Percentiles rank a stretch among this genome's conserved stretches.
Evolutionary conservation across 64 coral and sea anemone genomes (phyloP).

Genomic region (Actinia equina): DNA sequence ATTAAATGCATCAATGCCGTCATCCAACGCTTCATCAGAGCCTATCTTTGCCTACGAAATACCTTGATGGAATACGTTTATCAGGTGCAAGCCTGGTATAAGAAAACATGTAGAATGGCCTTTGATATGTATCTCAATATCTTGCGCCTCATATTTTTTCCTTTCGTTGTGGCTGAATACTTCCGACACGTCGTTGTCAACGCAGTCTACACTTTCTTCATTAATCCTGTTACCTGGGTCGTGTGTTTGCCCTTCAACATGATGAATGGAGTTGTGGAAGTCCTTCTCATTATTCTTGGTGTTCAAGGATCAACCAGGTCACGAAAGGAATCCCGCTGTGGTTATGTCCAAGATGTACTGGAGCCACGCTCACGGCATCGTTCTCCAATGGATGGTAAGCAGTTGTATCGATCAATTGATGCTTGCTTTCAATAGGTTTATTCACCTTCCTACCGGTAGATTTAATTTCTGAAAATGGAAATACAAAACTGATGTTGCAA

Average conservation of each 20-base stretch:
- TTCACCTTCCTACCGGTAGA: too few species aligned
- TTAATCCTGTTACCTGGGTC: background rate
- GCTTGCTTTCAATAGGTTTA: background rate
- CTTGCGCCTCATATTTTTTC: background rate
- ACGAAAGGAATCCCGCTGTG: background rate
- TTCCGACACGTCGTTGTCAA: background rate
- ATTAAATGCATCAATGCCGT: background rate
- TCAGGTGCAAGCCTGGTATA: background rate
- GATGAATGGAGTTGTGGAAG: background rate
- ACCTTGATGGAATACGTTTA: background rate
- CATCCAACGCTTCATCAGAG: background rate
- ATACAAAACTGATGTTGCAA: too few species aligned
- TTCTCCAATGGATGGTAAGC: constrained; percentile 3
- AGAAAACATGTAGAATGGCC: background rate
- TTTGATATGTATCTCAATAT: background rate
- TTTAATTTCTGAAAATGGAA: too few species aligned
- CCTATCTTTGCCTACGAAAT: background rate
- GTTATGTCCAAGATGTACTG: background rate
- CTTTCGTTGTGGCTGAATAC: background rate
- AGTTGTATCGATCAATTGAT: background rate
- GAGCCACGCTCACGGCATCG: background rate
- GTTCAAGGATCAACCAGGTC: background rate
- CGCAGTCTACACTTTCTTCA: background rate
- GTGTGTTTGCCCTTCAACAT: background rate
- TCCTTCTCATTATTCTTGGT: background rate